Evolutionary conservation across 2,797 vertebrate species (phyloP).

Genomic region (Liasis olivaceus): DNA sequence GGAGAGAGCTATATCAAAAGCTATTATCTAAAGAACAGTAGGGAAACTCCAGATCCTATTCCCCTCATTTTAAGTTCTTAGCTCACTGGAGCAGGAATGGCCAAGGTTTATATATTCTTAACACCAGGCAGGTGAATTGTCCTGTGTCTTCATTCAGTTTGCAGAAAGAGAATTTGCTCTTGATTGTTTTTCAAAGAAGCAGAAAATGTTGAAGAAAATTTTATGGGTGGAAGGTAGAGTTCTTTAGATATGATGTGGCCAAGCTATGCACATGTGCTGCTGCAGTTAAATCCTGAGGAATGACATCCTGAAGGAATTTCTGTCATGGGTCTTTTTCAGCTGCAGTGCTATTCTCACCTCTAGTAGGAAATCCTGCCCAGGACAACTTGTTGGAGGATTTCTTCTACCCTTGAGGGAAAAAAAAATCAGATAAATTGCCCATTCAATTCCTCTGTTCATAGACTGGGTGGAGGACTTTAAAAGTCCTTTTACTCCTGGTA

Average conservation of each 20-base stretch:
- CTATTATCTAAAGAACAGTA: neutral
- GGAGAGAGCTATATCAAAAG: neutral
- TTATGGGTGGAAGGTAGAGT: neutral
- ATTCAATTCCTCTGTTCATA: neutral
- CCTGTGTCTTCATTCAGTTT: neutral
- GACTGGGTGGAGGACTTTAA: neutral
- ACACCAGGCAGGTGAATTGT: neutral
- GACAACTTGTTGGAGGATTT: neutral
- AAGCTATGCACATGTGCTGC: neutral
- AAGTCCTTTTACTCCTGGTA: neutral
- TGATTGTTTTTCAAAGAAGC: neutral
- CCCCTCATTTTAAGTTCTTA: neutral
- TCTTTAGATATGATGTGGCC: neutral
- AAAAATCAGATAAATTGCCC: neutral
- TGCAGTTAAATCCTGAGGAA: neutral
- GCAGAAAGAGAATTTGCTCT: neutral
- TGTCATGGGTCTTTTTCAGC: neutral
- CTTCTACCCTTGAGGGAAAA: neutral
- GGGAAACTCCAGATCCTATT: neutral
- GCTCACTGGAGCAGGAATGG: neutral
- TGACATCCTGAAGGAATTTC: neutral
- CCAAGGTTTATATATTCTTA: neutral
- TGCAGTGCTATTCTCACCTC: neutral
- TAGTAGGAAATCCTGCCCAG: neutral
- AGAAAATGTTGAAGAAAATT: neutral